Conservation (phyloP, 2,888 invertebrate genomes). For the Nezara viridula region DNA sequence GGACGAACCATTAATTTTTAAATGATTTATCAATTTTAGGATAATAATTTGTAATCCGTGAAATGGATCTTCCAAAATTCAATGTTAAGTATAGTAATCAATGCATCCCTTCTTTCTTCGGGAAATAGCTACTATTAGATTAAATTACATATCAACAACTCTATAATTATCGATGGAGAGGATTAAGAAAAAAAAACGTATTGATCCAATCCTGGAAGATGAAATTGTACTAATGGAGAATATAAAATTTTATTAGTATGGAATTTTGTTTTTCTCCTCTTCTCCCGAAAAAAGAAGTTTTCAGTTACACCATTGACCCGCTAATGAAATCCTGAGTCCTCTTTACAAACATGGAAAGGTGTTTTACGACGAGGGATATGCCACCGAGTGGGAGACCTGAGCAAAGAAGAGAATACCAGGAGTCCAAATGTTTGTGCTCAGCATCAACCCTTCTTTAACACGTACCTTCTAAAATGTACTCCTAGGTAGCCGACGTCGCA, state of each 20-base stretch:
- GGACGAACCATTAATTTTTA: not conserved
- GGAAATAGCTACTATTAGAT: slow-evolving; percentile 12
- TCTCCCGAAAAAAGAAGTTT: not conserved
- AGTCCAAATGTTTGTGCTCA: slow-evolving; percentile 14
- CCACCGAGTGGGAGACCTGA: slow-evolving; percentile 33
- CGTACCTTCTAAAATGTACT: slow-evolving; percentile 25
- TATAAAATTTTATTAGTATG: not conserved
- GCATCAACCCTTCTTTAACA: slow-evolving; percentile 40
- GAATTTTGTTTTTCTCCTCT: not conserved
- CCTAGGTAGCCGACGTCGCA: not conserved
- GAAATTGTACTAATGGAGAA: not conserved
- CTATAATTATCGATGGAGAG: not conserved
- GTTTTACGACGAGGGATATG: slow-evolving; percentile 35
- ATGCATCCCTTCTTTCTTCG: not conserved
- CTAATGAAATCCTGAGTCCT: not conserved
- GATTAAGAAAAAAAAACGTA: not conserved
- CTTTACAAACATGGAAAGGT: not conserved
- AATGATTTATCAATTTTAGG: not conserved
- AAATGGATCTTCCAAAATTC: not conserved
- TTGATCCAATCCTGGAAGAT: not conserved
- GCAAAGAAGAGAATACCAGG: slow-evolving; percentile 34
- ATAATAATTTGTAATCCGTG: not conserved
- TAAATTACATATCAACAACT: not conserved
- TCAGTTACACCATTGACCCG: not conserved
- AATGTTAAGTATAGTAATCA: slow-evolving; percentile 19